A percentile compares a stretch with the other conserved stretches of the same genome.
Evolutionary conservation across 1,140 invertebrate genomes (phyloP).

Genomic region (Euura lappo): DNA sequence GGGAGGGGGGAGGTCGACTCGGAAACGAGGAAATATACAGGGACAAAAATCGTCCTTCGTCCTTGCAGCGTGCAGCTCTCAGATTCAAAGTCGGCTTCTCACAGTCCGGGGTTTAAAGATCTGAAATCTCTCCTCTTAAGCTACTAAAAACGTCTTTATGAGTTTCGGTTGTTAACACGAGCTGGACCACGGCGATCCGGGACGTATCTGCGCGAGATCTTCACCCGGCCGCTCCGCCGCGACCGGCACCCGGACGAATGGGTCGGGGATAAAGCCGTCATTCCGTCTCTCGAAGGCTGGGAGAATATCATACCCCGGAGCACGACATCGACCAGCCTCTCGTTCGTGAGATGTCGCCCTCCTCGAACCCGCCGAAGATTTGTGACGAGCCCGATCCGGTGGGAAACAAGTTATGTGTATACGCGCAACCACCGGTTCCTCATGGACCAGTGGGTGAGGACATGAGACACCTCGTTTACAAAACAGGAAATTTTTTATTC

Average conservation of each 20-base stretch:
- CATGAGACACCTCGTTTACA: neutral
- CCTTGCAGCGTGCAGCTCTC: slow-evolving; percentile 19
- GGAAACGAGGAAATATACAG: neutral
- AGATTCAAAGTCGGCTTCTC: slow-evolving; percentile 33
- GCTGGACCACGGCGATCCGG: slow-evolving; percentile 29
- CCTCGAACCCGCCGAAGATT: slow-evolving; percentile 15
- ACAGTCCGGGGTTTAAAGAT: slow-evolving; percentile 19
- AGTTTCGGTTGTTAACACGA: slow-evolving; percentile 55
- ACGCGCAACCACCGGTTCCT: neutral
- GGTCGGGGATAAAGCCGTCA: slow-evolving; percentile 29
- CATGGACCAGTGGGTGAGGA: neutral
- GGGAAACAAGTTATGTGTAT: slow-evolving; percentile 5
- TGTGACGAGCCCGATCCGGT: neutral
- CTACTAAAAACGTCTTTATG: slow-evolving; percentile 55
- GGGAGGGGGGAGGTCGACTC: neutral
- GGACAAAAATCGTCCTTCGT: slow-evolving; percentile 18
- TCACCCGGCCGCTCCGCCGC: neutral
- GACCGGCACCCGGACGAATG: slow-evolving; percentile 27
- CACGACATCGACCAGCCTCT: slow-evolving; percentile 14
- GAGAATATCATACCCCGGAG: slow-evolving; percentile 20
- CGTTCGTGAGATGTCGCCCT: slow-evolving; percentile 23
- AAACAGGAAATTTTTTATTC: neutral
- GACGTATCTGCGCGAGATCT: slow-evolving; percentile 15
- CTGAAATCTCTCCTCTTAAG: slow-evolving; percentile 40
- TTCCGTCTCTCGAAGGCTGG: slow-evolving; percentile 19